phyloP scores from a whole-genome alignment of 2,113 vertebrate genomes.

The Tachycineta bicolor region DNA sequence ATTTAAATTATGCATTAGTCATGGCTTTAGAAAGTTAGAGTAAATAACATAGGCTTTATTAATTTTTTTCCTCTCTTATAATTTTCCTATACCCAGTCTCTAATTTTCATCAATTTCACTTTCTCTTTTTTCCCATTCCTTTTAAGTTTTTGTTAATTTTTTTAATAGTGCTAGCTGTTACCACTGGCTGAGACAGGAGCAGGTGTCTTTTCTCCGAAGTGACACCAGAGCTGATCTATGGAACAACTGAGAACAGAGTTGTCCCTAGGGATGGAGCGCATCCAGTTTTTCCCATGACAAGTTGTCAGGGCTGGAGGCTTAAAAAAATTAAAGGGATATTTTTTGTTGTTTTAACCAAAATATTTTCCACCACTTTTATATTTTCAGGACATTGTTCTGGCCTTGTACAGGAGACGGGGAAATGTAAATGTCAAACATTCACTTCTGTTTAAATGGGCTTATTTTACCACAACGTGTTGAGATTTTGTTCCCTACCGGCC shows the following conservation, averaged over 20 bases:
- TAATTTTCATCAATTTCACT: constrained; percentile 9
- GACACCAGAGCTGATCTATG: constrained; percentile 16
- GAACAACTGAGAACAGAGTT: not conserved
- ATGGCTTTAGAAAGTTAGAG: constrained; percentile 46
- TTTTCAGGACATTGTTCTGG: constrained; percentile 30
- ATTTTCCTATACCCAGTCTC: not conserved
- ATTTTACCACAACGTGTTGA: constrained; percentile 30
- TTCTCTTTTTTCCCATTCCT: not conserved
- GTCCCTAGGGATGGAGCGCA: not conserved
- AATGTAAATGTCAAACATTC: constrained; percentile 67
- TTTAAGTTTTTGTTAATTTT: constrained; percentile 5
- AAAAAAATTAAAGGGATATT: constrained; percentile 1
- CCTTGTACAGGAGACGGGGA: constrained; percentile 15
- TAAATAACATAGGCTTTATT: constrained; percentile 43
- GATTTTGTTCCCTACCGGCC: constrained; percentile 45
- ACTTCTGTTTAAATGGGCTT: constrained; percentile 57
- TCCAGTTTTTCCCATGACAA: constrained; percentile 43
- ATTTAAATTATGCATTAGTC: constrained; percentile 60
- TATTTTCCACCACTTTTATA: constrained; percentile 20
- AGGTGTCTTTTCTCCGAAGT: constrained; percentile 7
- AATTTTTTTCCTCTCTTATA: constrained; percentile 3
- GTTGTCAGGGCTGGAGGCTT: not conserved
- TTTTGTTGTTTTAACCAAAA: constrained; percentile 13
- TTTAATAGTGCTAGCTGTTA: not conserved
- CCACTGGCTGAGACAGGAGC: constrained; percentile 4